Evolutionary conservation across 2,113 vertebrate species (phyloP), one percentile per base, ranked within the genome.

Genomic region (Cryptomyrus ogoouensis): DNA sequence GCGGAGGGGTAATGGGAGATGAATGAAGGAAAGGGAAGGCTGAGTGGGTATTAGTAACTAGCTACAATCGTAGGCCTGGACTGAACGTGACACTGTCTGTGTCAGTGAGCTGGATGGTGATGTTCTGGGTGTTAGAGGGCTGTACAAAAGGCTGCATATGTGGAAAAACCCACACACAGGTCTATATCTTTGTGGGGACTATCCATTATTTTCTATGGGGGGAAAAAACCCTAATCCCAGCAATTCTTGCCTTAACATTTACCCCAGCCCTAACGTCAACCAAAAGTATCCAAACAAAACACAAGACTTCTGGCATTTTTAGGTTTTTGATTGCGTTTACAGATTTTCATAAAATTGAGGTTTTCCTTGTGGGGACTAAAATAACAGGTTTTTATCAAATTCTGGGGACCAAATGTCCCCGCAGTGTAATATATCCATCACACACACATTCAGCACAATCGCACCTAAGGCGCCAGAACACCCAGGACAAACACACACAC

Each of bases 31-130:
- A 44, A 53, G 21, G 21, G 77, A 89, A 70, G 13, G 19, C 31
- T 46, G 27, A 83, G 47, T 53, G 70, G 27, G 70, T 53, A 89
- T 89, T 89, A 46, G 74, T 44, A 52, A 44, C 10, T 89, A 83
- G 49, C 39, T 6, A 89, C 50, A 24, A 49, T 19, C 24, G 42
- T 83, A 56, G 49, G 53, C 35, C 31, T 50, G 10, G 35, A 83
- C 47, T 44, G 58, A 77, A 19, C 62, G 47, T 56, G 53, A 12
- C 62, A 35, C 62, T 80, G 62, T 39, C 70, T 39, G 47, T 50
- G 70, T 47, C 62, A 66, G 39, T 31, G n/a, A 77, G 27, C 88
- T 10, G 47, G 47, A 35, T 31, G 47, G 6, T 17, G 50, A 56
- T 44, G 53, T 89, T 80, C 27, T 80, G 44, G 70, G 74, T 80